Evolutionary conservation across 2,113 vertebrate genomes (phyloP).

Genomic region (Percopsis transmontana): DNA sequence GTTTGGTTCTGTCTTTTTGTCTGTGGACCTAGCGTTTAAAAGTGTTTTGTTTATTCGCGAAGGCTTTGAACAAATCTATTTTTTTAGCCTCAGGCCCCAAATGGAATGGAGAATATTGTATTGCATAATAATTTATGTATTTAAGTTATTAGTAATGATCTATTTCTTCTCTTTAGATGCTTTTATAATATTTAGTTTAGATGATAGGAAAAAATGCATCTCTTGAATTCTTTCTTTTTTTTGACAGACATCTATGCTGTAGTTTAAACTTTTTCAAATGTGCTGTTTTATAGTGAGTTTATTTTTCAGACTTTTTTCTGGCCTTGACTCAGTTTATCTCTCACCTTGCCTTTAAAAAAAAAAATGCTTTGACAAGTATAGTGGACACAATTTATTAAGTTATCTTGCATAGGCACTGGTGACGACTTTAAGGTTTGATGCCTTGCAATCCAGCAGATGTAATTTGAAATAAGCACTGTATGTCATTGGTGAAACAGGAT

Average conservation of each 20-base stretch:
- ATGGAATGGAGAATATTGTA: constrained; percentile 54
- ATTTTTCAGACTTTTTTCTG: constrained; percentile 35
- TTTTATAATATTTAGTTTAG: constrained; percentile 69
- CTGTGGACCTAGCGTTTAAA: constrained; percentile 44
- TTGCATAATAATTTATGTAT: constrained; percentile 77
- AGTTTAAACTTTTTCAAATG: constrained; percentile 57
- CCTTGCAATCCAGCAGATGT: constrained; percentile 36
- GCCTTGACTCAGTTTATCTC: constrained; percentile 44
- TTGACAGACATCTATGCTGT: constrained; percentile 66
- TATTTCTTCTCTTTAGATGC: constrained; percentile 61
- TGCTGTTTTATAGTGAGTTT: constrained; percentile 59
- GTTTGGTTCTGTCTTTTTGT: constrained; percentile 39
- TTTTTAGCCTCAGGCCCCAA: constrained; percentile 49
- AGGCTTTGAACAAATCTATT: constrained; percentile 54
- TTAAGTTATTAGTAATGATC: constrained; percentile 80
- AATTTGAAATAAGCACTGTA: constrained; percentile 39
- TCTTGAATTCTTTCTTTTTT: constrained; percentile 11
- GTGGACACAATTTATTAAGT: constrained; percentile 13
- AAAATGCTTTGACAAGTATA: constrained; percentile 44
- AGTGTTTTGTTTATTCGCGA: constrained; percentile 18
- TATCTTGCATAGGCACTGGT: constrained; percentile 25
- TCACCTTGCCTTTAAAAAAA: constrained; percentile 59
- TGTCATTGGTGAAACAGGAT: constrained; percentile 22
- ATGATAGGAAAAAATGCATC: constrained; percentile 27
- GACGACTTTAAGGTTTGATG: constrained; percentile 30